Percentiles rank a stretch among this genome's conserved stretches.
These are phyloP conservation scores for Cordilura impudica DNA, from an alignment of 2,888 invertebrate genomes.

Conservation along the genomic window DNA sequence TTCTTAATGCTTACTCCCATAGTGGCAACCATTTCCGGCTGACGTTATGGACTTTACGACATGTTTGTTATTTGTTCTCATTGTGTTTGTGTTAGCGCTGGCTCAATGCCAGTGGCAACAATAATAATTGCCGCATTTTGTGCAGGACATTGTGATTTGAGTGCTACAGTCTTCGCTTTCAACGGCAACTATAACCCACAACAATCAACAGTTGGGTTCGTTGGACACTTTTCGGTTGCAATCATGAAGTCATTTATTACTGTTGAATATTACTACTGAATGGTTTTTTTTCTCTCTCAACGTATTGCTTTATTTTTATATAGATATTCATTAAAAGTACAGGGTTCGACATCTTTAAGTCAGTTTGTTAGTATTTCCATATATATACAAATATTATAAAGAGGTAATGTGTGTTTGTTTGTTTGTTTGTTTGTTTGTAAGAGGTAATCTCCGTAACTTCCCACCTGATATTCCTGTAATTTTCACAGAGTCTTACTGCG, in stretches of 20 bases:
- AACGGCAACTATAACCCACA: slow-evolving; percentile 5
- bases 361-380: too few relatives aligned
- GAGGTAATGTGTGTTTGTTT: too few relatives aligned
- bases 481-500: too few relatives aligned
- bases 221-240: slow-evolving; percentile 2
- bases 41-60: slow-evolving; percentile 40
- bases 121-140: slow-evolving; percentile 55
- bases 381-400: too few relatives aligned
- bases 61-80: slow-evolving; percentile 30
- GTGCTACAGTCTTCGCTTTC: background rate
- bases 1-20: slow-evolving; percentile 52
- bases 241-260: slow-evolving; percentile 40
- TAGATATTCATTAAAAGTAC: background rate
- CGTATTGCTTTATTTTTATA: slow-evolving; percentile 15
- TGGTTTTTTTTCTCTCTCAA: background rate
- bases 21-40: slow-evolving; percentile 52
- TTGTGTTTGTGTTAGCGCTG: slow-evolving; percentile 27
- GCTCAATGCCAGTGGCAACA: slow-evolving; percentile 50
- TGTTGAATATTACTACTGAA: slow-evolving; percentile 8
- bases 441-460: too few relatives aligned
- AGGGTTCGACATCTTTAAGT: too few relatives aligned
- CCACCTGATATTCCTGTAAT: too few relatives aligned
- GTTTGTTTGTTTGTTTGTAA: too few relatives aligned
- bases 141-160: slow-evolving; percentile 40
- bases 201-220: slow-evolving; percentile 51